Percentiles rank a stretch among this genome's conserved stretches.
Conservation (phyloP, 2,113 vertebrate species). For the Talpa occidentalis region DNA sequence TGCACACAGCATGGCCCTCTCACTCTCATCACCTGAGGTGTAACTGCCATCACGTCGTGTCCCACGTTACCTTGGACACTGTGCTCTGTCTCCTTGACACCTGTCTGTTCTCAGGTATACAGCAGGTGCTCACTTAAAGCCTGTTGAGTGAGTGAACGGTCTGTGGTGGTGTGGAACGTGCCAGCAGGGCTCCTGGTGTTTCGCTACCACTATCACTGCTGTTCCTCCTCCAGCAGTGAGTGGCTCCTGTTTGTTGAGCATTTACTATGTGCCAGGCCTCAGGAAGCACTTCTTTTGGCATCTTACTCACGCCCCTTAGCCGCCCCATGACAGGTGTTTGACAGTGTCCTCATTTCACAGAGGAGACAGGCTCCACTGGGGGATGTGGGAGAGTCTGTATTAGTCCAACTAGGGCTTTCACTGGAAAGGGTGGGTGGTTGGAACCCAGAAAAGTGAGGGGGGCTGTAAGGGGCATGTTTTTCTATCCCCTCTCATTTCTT, state of each 20-base stretch:
- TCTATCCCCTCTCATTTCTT: not conserved
- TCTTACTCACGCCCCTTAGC: not conserved
- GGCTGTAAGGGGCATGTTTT: not conserved
- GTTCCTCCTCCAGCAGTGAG: too few relatives aligned
- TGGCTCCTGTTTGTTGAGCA: not conserved
- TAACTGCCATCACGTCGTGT: not conserved
- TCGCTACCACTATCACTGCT: too few relatives aligned
- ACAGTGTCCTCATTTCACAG: not conserved
- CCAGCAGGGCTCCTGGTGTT: too few relatives aligned
- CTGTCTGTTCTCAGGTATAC: not conserved
- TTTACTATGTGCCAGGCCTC: not conserved
- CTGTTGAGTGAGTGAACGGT: not conserved
- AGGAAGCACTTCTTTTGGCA: not conserved
- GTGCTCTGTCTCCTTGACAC: not conserved
- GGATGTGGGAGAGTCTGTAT: not conserved
- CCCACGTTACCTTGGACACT: accelerated
- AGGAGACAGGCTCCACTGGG: not conserved
- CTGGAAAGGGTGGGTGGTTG: not conserved
- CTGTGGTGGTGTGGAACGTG: too few relatives aligned
- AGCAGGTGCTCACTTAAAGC: not conserved
- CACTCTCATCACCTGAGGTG: accelerated
- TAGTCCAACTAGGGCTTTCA: not conserved
- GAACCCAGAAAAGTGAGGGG: not conserved
- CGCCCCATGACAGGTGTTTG: not conserved
- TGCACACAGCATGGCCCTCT: not conserved